Evolutionary conservation across 2,888 invertebrate species (phyloP).

Genomic region (Anoncus sp.): DNA sequence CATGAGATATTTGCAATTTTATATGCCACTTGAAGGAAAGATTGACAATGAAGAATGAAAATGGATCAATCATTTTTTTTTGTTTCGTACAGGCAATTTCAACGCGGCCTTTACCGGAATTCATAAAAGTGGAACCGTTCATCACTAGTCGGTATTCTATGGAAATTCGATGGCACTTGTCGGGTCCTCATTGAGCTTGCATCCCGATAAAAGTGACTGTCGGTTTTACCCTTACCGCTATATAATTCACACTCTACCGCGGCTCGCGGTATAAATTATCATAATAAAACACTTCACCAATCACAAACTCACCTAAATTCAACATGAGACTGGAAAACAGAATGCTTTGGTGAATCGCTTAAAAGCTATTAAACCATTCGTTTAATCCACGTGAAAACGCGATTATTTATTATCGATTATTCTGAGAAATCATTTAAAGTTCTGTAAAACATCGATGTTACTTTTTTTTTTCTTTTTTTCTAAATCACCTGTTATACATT

Average conservation of each 20-base stretch:
- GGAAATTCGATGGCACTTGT: not conserved
- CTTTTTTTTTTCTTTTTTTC: not conserved
- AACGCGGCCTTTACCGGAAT: slow-evolving; percentile 39
- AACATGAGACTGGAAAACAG: not conserved
- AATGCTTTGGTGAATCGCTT: not conserved
- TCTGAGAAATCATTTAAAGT: not conserved
- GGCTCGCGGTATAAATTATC: not conserved
- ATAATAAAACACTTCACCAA: slow-evolving; percentile 44
- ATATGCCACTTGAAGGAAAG: too few relatives aligned
- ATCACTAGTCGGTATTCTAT: slow-evolving; percentile 4
- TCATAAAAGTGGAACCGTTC: slow-evolving; percentile 15
- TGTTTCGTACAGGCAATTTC: not conserved
- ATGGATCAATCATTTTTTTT: too few relatives aligned
- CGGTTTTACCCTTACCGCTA: slow-evolving; percentile 8
- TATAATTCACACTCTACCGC: not conserved
- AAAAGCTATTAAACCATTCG: not conserved
- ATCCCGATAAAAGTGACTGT: slow-evolving; percentile 14
- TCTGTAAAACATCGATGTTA: not conserved
- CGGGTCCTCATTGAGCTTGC: slow-evolving; percentile 33
- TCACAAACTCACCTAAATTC: slow-evolving; percentile 26
- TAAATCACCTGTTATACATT: not conserved
- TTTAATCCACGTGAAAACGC: not conserved
- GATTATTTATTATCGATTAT: not conserved
- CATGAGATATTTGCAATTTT: too few relatives aligned
- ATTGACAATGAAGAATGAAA: too few relatives aligned